Conservation (phyloP, 2,113 vertebrate genomes). For the Parus major region DNA sequence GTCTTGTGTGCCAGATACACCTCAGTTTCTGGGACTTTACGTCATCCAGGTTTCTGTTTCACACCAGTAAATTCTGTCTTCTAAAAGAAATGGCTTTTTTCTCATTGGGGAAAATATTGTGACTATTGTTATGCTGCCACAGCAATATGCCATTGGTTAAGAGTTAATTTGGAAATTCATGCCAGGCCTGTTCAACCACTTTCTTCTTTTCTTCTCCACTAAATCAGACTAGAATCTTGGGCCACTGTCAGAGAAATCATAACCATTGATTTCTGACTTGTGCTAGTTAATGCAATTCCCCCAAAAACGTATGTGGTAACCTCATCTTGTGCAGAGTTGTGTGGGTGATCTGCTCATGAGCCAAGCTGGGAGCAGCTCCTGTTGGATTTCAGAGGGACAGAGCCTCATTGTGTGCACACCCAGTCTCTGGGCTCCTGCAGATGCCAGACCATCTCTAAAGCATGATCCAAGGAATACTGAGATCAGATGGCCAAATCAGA, state of each 20-base stretch:
- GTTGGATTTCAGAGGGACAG: background rate
- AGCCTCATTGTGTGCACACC: background rate
- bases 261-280: background rate
- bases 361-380: background rate
- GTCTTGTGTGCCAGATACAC: background rate
- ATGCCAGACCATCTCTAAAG: background rate
- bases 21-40: background rate
- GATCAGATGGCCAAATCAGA: background rate
- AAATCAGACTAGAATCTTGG: accelerated
- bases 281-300: background rate
- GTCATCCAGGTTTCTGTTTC: background rate
- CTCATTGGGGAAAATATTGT: background rate
- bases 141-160: background rate
- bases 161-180: background rate
- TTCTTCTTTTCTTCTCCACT: background rate
- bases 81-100: background rate
- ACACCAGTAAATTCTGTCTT: background rate
- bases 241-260: background rate
- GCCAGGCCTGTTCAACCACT: background rate
- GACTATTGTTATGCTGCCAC: background rate
- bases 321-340: background rate
- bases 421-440: background rate
- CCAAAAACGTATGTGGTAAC: background rate
- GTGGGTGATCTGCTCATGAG: background rate
- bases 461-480: background rate